Evolutionary conservation across 2,797 vertebrate genomes (phyloP), one percentile per base, ranked within the genome.

Genomic region (Oreochromis grahami): DNA sequence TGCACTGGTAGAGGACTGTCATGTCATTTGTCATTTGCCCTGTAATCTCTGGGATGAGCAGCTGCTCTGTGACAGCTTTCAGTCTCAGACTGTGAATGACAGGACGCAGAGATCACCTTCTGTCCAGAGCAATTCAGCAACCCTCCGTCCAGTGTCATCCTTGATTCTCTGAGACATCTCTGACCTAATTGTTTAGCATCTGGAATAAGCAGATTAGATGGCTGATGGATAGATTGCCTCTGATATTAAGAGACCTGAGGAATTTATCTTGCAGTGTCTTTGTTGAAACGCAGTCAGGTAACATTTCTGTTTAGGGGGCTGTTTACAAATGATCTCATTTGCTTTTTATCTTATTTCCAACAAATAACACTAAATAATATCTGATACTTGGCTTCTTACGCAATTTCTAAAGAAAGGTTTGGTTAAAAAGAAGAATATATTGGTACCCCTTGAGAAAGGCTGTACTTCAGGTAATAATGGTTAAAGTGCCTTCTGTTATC

Each of bases 121-220:
- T 86, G 79, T 87, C 76, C 91, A 87, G 80, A 87, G 70, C 83
- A 79, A 81, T 52, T 34, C 53, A 86, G 48, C 83, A 77, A 12
- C 60, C 41, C 17, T 79, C 77, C 41, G 11, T 78, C 8, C 9
- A 83, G 45, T 84, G 55, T 79, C 78, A 86, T 81, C 79, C 36
- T 32, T 17, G 78, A 29, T 83, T 76, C 83, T 84, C 63, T 48
- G 55, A 84, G 86, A 83, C 76, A 72, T 86, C 86, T 87, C 41
- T 92, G 88, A 91, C 86, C 87, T 86, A 86, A 77, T 89, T 90
- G 88, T 88, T 88, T 52, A 86, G 81, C 74, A 84, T 83, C 76
- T 91, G 78, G 70, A 87, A 80, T 92, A 85, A 89, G 80, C 15
- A 65, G 79, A 89, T 90, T 90, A 81, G 58, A 85, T 77, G n/a